Evolutionary conservation across 92 coral and sea anemone species (phyloP), one percentile per base, ranked within the genome.

Genomic region (Porites divaricata): DNA sequence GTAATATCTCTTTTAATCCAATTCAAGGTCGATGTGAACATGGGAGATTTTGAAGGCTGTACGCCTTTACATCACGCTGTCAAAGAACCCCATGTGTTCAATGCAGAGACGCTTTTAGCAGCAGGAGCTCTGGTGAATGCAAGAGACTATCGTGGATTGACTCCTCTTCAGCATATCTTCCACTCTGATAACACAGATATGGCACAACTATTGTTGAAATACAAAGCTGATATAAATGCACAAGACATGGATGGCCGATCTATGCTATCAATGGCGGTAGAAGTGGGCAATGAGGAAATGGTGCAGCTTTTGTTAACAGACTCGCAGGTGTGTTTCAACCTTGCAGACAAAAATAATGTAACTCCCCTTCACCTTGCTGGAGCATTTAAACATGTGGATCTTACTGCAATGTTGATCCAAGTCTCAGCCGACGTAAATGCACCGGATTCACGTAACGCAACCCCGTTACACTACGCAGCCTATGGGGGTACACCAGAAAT

Each of bases 401-500:
- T 83, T 17, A 74, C 77, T 28, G 91, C 69, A 51, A 75, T 76
- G 67, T 83, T 88, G 41, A 76, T 88, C 63, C 67, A 56, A 76
- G 61, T 62, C 1, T 76, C 79, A 45, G 84, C 88, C 9, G 88
- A 88, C 76, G 19, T 76, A 51, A 82, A 88, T 70, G 84, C 88
- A 2, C 25, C 11, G 7, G 91, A 88, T 83, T 17, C 20, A n/a
- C 45, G 21, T 3, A 70, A 83, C 25, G 88, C 88, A 62, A 82
- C 84, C 21, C 84, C 88, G 1, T 72, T 88, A 14, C 91, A 83
- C 50, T 88, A 76, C 15, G 91, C 84, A 10, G 87, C 91, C 0
- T 82, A 82, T 54, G 91, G 91, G 1, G 91, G 91, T 2, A 88
- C 88, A 14, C 88, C 84, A n/a, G 91, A 88, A 83, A 88, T 88